phyloP scores from a whole-genome alignment of 1,140 invertebrate genomes.

The Drosophila nannoptera region DNA sequence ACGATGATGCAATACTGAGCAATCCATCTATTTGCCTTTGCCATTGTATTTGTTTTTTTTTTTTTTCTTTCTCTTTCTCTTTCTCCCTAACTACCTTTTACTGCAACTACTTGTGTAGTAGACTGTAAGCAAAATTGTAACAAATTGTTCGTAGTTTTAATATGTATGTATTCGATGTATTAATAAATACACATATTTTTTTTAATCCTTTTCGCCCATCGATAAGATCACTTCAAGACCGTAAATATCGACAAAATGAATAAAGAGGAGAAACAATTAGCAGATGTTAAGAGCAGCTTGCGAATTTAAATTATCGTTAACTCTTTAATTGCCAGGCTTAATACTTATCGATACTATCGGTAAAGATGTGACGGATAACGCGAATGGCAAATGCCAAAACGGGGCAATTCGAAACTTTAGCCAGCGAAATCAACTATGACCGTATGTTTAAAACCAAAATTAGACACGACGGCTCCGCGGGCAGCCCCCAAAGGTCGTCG shows the following conservation, averaged over 20 bases:
- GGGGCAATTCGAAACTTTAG: constrained; percentile 45
- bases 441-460: constrained; percentile 72
- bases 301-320: too few relatives aligned
- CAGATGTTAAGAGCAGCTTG: too few relatives aligned
- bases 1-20: constrained; percentile 45
- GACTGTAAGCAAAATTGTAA: constrained; percentile 64
- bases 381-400: background rate
- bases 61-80: background rate
- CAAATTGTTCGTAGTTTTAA: constrained; percentile 62
- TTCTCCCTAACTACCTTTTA: background rate
- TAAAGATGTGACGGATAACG: too few relatives aligned
- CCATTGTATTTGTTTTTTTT: constrained; percentile 3
- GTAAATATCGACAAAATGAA: too few relatives aligned
- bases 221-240: too few relatives aligned
- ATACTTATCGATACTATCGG: too few relatives aligned
- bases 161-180: constrained; percentile 51
- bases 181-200: constrained; percentile 57
- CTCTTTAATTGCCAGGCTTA: too few relatives aligned
- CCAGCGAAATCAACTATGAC: constrained; percentile 64
- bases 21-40: constrained; percentile 11
- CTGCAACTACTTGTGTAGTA: constrained; percentile 43
- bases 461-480: constrained; percentile 62
- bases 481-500: constrained; percentile 55
- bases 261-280: too few relatives aligned
- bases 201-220: constrained; percentile 2